Evolutionary conservation across 2,888 invertebrate species (phyloP).

Genomic region (Encarsia formosa): DNA sequence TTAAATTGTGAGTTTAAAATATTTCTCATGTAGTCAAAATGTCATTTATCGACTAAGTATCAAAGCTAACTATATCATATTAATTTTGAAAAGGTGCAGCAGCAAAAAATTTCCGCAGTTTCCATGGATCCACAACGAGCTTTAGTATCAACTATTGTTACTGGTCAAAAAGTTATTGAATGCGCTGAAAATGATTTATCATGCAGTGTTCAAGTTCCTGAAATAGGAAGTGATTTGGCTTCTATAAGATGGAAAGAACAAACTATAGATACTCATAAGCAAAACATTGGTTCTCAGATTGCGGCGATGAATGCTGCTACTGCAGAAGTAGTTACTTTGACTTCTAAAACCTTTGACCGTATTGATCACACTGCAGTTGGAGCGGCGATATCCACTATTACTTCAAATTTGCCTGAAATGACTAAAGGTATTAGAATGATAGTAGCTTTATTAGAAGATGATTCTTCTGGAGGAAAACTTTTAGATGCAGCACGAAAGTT

Average conservation of each 20-base stretch:
- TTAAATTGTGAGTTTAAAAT: too few relatives aligned
- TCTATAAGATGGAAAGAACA: slow-evolving; percentile 93
- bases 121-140: slow-evolving; percentile 90
- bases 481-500: slow-evolving; percentile 89
- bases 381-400: slow-evolving; percentile 95
- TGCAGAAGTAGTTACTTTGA: slow-evolving; percentile 90
- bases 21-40: too few relatives aligned
- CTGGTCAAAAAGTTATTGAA: slow-evolving; percentile 83
- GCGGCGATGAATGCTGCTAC: slow-evolving; percentile 99
- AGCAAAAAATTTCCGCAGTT: slow-evolving; percentile 80
- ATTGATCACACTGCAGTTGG: slow-evolving; percentile 95
- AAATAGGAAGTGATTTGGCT: slow-evolving; percentile 77
- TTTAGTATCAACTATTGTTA: slow-evolving; percentile 82
- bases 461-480: slow-evolving; percentile 75
- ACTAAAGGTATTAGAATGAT: slow-evolving; percentile 92
- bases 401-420: slow-evolving; percentile 93
- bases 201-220: slow-evolving; percentile 62
- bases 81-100: too few relatives aligned
- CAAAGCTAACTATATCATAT: too few relatives aligned
- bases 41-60: too few relatives aligned
- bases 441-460: slow-evolving; percentile 89
- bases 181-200: slow-evolving; percentile 77
- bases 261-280: slow-evolving; percentile 89
- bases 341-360: slow-evolving; percentile 78
- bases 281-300: slow-evolving; percentile 93